Evolutionary conservation across 2,113 vertebrate genomes (phyloP).

Genomic region (Barbus barbus): DNA sequence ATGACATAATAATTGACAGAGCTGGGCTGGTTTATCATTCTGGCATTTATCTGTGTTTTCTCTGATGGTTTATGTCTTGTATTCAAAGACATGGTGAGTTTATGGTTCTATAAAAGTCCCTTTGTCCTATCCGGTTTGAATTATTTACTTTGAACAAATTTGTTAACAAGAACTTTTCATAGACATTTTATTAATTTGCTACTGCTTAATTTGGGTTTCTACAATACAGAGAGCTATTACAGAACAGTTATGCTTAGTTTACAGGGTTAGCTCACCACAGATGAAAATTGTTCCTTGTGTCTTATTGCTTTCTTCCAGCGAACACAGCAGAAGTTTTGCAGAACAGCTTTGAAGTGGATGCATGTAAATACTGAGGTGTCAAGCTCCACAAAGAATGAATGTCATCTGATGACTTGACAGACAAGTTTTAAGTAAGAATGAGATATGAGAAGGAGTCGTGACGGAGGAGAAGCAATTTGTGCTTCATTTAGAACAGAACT

Average conservation of each 20-base stretch:
- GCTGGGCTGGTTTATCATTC: not conserved
- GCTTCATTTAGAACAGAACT: not conserved
- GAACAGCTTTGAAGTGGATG: no score
- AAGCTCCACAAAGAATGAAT: not conserved
- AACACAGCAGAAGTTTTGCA: no score
- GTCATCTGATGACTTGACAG: not conserved
- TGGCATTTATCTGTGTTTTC: not conserved
- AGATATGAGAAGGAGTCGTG: not conserved
- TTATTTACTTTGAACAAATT: not conserved
- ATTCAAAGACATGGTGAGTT: not conserved
- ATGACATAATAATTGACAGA: not conserved
- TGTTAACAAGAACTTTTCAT: not conserved
- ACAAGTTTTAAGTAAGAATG: not conserved
- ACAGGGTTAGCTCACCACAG: not conserved
- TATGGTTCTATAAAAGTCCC: not conserved
- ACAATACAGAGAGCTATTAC: not conserved
- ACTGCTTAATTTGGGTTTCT: not conserved
- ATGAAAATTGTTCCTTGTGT: not conserved
- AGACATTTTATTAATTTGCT: not conserved
- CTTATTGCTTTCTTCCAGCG: no score
- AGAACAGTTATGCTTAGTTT: not conserved
- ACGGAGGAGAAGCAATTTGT: not conserved
- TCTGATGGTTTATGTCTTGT: not conserved
- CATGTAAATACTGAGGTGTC: no score
- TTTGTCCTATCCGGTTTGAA: constrained; percentile 6